phyloP scores from a whole-genome alignment of 2,797 vertebrate species.

The Poecilia picta region DNA sequence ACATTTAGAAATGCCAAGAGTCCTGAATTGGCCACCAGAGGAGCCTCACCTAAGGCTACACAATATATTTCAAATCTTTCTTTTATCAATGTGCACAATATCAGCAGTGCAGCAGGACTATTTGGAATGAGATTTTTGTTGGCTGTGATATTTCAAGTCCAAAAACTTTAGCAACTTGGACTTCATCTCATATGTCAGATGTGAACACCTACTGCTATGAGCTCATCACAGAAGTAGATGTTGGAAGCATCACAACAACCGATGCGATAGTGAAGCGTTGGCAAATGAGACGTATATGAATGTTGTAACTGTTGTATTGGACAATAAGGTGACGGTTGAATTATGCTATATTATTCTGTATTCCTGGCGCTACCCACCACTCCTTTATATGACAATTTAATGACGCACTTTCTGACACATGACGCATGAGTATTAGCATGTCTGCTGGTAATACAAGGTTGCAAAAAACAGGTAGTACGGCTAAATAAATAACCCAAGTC shows the following conservation, averaged over 20 bases:
- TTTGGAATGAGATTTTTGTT: not conserved
- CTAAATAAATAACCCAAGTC: not conserved
- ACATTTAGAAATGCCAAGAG: not conserved
- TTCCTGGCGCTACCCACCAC: not conserved
- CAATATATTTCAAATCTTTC: not conserved
- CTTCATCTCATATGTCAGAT: no score
- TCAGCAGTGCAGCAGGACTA: not conserved
- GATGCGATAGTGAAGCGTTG: not conserved
- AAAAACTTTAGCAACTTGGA: not conserved
- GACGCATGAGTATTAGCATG: not conserved
- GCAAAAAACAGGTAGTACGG: not conserved
- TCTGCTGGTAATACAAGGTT: not conserved
- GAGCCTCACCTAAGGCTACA: not conserved
- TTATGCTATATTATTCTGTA: not conserved
- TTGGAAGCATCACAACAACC: not conserved
- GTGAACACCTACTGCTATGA: no score
- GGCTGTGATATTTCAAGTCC: not conserved
- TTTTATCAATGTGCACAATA: not conserved
- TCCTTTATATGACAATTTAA: not conserved
- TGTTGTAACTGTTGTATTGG: not conserved
- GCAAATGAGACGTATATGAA: not conserved
- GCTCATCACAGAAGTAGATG: no score
- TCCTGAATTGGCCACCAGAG: not conserved
- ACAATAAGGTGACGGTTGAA: not conserved
- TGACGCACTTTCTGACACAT: not conserved